A percentile compares a stretch with the other conserved stretches of the same genome.
Evolutionary conservation across 1,140 invertebrate species (phyloP).

Genomic region (Drosophila yakuba): DNA sequence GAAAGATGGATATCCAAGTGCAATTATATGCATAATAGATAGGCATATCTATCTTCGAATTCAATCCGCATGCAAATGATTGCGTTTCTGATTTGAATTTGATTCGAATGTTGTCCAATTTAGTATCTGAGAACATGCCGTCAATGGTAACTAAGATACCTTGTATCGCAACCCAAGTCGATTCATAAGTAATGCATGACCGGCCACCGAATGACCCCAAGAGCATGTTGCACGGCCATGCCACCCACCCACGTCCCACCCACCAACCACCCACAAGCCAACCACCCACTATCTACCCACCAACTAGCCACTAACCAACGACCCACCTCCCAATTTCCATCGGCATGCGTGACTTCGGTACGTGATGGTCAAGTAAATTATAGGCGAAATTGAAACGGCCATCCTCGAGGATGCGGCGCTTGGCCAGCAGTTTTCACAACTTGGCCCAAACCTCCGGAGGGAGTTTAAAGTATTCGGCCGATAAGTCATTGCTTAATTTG

Average conservation of each 20-base stretch:
- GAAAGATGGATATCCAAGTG: conserved; percentile 15
- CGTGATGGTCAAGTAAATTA: conserved; percentile 79
- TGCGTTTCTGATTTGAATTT: conserved; percentile 40
- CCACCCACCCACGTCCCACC: neutral
- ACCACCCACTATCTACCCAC: neutral
- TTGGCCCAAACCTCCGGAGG: neutral
- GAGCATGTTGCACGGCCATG: conserved; percentile 49
- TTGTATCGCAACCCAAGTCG: conserved; percentile 31
- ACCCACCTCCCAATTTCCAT: neutral
- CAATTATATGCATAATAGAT: conserved; percentile 50
- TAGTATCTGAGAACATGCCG: conserved; percentile 46
- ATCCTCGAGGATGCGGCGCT: conserved; percentile 19
- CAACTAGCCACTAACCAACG: too few species aligned
- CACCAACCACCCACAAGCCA: neutral
- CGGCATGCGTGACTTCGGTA: conserved; percentile 68
- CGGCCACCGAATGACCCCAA: conserved; percentile 42
- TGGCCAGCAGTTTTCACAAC: conserved; percentile 3
- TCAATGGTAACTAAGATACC: conserved; percentile 45
- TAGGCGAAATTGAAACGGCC: conserved; percentile 60
- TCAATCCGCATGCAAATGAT: conserved; percentile 48
- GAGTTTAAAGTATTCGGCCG: conserved; percentile 18
- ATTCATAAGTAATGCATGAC: conserved; percentile 80
- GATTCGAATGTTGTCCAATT: conserved; percentile 46
- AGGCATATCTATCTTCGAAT: conserved; percentile 21
- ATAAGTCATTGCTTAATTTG: conserved; percentile 60